A percentile compares a stretch with the other conserved stretches of the same genome.
These are phyloP conservation scores for Aromia moschata DNA, from an alignment of 2,888 invertebrate species.

Conservation along the genomic window DNA sequence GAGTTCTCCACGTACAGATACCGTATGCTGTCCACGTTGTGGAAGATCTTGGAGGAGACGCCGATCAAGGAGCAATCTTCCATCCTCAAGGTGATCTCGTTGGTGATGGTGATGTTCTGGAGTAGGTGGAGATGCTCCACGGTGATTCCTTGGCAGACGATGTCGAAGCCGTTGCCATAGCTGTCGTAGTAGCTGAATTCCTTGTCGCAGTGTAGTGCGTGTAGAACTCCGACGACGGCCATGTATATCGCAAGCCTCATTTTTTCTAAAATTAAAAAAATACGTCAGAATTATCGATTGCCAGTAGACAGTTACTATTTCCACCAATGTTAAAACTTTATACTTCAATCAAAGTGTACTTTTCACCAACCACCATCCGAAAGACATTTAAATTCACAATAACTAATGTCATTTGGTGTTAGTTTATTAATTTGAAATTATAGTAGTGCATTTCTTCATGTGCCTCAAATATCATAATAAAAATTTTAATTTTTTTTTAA, in stretches of 20 bases:
- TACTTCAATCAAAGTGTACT: too few relatives aligned
- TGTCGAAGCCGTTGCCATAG: slow-evolving; percentile 55
- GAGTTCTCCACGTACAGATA: slow-evolving; percentile 50
- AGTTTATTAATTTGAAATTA: too few relatives aligned
- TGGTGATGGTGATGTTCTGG: slow-evolving; percentile 51
- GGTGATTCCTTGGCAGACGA: slow-evolving; percentile 51
- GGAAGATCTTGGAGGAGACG: slow-evolving; percentile 46
- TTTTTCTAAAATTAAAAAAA: slow-evolving; percentile 35
- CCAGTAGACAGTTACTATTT: too few relatives aligned
- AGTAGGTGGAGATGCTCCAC: slow-evolving; percentile 48
- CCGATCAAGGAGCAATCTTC: slow-evolving; percentile 50
- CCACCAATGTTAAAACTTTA: too few relatives aligned
- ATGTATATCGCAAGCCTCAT: slow-evolving; percentile 37
- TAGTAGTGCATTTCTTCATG: too few relatives aligned
- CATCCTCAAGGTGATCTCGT: slow-evolving; percentile 54
- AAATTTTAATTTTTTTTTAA: too few relatives aligned
- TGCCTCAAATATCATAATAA: too few relatives aligned
- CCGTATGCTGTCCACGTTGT: slow-evolving; percentile 51
- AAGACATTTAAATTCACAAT: too few relatives aligned
- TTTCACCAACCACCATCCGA: too few relatives aligned
- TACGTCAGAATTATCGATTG: too few relatives aligned
- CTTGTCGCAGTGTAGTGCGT: slow-evolving; percentile 51
- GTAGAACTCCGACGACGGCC: slow-evolving; percentile 31
- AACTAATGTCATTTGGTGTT: too few relatives aligned
- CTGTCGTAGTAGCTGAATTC: slow-evolving; percentile 55